Evolutionary conservation across 2,888 invertebrate species (phyloP), one percentile per base, ranked within the genome.

Genomic region (Rhamnusium bicolor): DNA sequence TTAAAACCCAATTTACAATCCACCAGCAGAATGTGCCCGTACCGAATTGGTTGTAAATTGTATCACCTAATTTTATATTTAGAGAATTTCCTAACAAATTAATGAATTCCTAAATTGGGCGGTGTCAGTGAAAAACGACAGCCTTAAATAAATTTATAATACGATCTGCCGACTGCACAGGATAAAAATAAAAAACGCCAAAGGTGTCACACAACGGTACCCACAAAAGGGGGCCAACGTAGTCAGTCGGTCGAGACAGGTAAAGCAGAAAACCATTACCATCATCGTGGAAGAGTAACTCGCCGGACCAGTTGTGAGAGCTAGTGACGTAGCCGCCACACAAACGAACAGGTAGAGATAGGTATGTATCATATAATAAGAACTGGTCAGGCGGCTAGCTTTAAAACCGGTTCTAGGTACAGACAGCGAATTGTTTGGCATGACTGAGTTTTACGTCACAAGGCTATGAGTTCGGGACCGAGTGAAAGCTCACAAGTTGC

Each of bases 371-470:
- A 54, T 77, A 76, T 73, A 75, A 79, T 73, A 76, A 78, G 73
- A 79, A 79, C 81, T 77, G 78, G 81, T 82, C 76, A 56, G 72
- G 67, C 72, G 74, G 78, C 73, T 62, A 66, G 19, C 72, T 72
- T 54, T 56, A 14, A 76, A 82, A 80, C 80, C 82, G 76, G 82
- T 82, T 74, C 51, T 60, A 62, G 29, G 65, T 69, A 71, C 71
- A 72, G 72, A 72, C 76, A 71, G 72, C 76, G 71, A 76, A 76
- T 73, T 69, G 75, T 81, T 79, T 79, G 79, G 80, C 80, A 77
- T 78, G 79, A 73, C 75, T 72, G 80, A 74, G 74, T 75, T 80
- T 85, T 84, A 84, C 85, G 85, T 85, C 85, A 85, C 83, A 81
- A 77, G 75, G 77, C 74, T 80, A 75, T 76, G 40, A 16, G 21